A percentile compares a stretch with the other conserved stretches of the same genome.
phyloP scores from a whole-genome alignment of 2,797 vertebrate species.

The Sphaeramia orbicularis region DNA sequence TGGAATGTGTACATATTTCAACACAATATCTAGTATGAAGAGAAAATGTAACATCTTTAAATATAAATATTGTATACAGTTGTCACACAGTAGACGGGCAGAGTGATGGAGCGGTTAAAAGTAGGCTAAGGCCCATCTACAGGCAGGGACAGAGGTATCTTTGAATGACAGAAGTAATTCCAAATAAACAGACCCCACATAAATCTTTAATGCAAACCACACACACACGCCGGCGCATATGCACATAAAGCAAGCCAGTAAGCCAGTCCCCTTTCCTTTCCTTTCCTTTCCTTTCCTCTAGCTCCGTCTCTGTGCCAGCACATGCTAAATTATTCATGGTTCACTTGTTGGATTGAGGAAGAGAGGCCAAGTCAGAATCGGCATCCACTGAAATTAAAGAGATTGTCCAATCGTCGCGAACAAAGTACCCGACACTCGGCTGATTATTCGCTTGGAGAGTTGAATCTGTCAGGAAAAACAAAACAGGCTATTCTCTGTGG shows the following conservation, averaged over 20 bases:
- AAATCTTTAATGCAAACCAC: slow-evolving; percentile 64
- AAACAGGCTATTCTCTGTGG: slow-evolving; percentile 60
- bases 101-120: slow-evolving; percentile 6
- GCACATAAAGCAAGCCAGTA: slow-evolving; percentile 24
- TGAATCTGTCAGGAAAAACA: slow-evolving; percentile 44
- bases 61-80: too few relatives aligned
- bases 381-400: slow-evolving; percentile 50
- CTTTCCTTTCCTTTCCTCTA: slow-evolving; percentile 52
- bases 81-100: not conserved
- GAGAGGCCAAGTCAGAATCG: slow-evolving; percentile 56
- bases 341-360: slow-evolving; percentile 75
- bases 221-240: slow-evolving; percentile 10
- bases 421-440: not conserved
- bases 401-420: slow-evolving; percentile 33
- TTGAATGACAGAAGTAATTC: slow-evolving; percentile 65
- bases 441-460: slow-evolving; percentile 31
- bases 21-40: too few relatives aligned
- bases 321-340: slow-evolving; percentile 80
- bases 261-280: slow-evolving; percentile 45
- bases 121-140: not conserved
- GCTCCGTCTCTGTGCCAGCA: slow-evolving; percentile 59
- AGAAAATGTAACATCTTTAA: too few relatives aligned
- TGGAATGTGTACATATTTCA: too few relatives aligned
- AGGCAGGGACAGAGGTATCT: slow-evolving; percentile 16
- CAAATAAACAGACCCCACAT: slow-evolving; percentile 68